Conservation (phyloP, 2,888 invertebrate genomes). For the Agonopterix heracliana region DNA sequence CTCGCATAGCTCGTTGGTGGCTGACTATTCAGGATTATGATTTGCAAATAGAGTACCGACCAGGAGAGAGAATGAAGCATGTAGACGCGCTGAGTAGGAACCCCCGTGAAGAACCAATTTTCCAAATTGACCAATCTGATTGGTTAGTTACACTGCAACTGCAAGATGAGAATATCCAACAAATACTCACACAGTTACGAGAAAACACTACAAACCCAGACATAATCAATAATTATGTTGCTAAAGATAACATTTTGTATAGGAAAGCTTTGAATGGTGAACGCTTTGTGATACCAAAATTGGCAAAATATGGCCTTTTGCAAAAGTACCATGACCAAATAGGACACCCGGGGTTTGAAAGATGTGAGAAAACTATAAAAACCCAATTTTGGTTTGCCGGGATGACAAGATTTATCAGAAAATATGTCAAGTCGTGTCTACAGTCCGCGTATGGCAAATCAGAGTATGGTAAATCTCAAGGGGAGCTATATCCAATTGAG, state of each 20-base stretch:
- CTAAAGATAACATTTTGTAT: slow-evolving; percentile 4
- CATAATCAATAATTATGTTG: slow-evolving; percentile 9
- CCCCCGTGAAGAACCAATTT: slow-evolving; percentile 11
- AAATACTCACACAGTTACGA: slow-evolving; percentile 1
- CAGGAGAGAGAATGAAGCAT: slow-evolving; percentile 27
- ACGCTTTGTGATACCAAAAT: no score
- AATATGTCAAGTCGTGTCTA: slow-evolving; percentile 31
- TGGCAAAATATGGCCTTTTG: no score
- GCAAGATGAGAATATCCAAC: slow-evolving; percentile 6
- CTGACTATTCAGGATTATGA: slow-evolving; percentile 31
- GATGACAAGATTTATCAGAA: slow-evolving; percentile 39
- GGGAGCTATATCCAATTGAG: slow-evolving; percentile 19
- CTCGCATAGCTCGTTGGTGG: slow-evolving; percentile 34
- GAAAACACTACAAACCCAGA: slow-evolving; percentile 1
- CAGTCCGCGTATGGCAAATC: slow-evolving; percentile 16
- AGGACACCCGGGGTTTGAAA: slow-evolving; percentile 35
- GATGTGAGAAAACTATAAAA: slow-evolving; percentile 27
- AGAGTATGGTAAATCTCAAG: slow-evolving; percentile 16
- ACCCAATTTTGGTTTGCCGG: slow-evolving; percentile 43
- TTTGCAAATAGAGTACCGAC: slow-evolving; percentile 28
- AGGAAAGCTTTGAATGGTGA: slow-evolving; percentile 5
- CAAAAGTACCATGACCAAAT: no score
- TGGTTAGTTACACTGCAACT: slow-evolving; percentile 8
- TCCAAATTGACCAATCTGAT: slow-evolving; percentile 3
- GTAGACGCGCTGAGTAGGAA: slow-evolving; percentile 34